Conservation (phyloP, 2,113 vertebrate species). For the Elgaria multicarinata region DNA sequence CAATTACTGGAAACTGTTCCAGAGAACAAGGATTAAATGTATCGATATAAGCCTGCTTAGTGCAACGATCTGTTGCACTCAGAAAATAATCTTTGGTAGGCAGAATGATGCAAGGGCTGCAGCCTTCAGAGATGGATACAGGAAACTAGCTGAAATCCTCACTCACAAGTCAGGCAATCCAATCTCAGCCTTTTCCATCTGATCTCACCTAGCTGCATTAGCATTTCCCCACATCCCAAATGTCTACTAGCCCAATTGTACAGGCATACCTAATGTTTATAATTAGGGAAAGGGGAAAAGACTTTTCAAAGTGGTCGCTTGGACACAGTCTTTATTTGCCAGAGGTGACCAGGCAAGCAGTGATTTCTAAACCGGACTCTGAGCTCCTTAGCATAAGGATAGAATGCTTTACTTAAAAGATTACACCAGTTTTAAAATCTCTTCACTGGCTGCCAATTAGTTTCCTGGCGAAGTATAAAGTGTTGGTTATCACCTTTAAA, state of each 20-base stretch:
- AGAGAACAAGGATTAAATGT: conserved; percentile 10
- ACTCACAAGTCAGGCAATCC: too few relatives aligned
- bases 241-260: not conserved
- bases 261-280: not conserved
- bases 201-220: too few relatives aligned
- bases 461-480: too few relatives aligned
- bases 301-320: not conserved
- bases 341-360: not conserved
- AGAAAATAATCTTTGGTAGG: not conserved
- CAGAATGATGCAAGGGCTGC: too few relatives aligned
- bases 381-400: not conserved
- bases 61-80: not conserved
- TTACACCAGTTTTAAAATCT: too few relatives aligned
- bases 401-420: not conserved
- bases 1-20: conserved; percentile 79
- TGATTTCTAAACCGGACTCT: not conserved
- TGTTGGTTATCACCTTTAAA: too few relatives aligned
- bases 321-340: not conserved
- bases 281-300: not conserved
- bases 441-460: too few relatives aligned
- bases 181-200: too few relatives aligned
- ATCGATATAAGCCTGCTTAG: not conserved
- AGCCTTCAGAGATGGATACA: too few relatives aligned
- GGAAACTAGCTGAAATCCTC: too few relatives aligned
- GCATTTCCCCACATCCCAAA: not conserved